phyloP scores from a whole-genome alignment of 2,797 vertebrate species.

The Argentina silus region DNA sequence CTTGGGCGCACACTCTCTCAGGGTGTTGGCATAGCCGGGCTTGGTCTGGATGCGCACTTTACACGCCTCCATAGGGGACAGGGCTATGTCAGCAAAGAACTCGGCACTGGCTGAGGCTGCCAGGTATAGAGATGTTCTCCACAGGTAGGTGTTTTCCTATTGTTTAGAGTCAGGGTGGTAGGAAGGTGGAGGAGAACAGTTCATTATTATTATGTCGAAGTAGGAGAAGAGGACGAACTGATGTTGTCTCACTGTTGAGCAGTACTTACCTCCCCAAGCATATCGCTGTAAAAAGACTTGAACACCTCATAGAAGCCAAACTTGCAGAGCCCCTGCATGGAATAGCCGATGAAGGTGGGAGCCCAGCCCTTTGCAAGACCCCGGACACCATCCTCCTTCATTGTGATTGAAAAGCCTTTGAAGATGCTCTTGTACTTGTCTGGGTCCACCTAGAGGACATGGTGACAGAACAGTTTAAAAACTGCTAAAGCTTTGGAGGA shows the following conservation, averaged over 20 bases:
- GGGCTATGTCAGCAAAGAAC: conserved; percentile 90
- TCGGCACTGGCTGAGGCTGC: conserved; percentile 90
- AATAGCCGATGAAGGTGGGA: conserved; percentile 89
- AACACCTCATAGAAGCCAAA: conserved; percentile 93
- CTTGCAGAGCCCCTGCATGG: conserved; percentile 90
- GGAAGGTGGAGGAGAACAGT: not conserved
- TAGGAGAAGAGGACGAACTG: not conserved
- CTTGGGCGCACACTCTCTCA: conserved; percentile 87
- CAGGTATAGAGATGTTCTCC: conserved; percentile 88
- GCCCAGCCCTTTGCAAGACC: conserved; percentile 91
- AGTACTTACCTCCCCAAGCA: conserved; percentile 84
- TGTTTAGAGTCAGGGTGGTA: not conserved
- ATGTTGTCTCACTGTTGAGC: not conserved
- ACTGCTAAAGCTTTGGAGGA: not conserved
- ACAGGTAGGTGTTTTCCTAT: conserved; percentile 86
- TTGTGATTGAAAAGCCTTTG: conserved; percentile 86
- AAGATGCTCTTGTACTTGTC: conserved; percentile 89
- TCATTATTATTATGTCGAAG: not conserved
- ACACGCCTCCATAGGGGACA: conserved; percentile 91
- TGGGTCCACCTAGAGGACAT: conserved; percentile 80
- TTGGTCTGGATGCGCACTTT: conserved; percentile 92
- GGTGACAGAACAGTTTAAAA: not conserved
- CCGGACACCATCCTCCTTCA: conserved; percentile 84
- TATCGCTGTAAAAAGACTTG: conserved; percentile 83
- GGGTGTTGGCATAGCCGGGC: conserved; percentile 87